phyloP scores from a whole-genome alignment of 1,140 invertebrate genomes.

The Palaemon carinicauda region DNA sequence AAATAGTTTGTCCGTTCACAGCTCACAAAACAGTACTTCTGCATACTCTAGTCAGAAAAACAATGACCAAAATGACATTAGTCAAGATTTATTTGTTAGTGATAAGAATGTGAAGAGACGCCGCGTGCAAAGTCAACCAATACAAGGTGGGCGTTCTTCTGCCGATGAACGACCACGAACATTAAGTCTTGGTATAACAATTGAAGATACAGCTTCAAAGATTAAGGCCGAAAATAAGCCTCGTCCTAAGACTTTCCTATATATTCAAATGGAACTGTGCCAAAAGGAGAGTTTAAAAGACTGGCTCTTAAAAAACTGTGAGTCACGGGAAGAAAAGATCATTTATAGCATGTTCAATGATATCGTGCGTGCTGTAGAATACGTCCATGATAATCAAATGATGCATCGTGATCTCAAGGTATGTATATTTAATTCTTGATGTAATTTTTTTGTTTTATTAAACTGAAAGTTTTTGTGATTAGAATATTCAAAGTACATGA shows the following conservation, averaged over 20 bases:
- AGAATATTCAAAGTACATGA: no score
- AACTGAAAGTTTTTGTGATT: no score
- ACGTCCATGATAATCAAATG: conserved; percentile 88
- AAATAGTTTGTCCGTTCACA: background rate
- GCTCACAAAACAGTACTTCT: background rate
- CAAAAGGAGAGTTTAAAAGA: conserved; percentile 86
- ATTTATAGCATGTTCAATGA: conserved; percentile 86
- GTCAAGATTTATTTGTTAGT: no score
- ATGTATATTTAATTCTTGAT: conserved; percentile 31
- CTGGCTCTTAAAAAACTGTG: conserved; percentile 75
- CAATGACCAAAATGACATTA: background rate
- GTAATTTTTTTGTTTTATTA: background rate
- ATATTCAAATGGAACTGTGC: conserved; percentile 98
- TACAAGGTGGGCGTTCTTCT: background rate
- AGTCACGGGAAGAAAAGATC: conserved; percentile 66
- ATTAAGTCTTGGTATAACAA: background rate
- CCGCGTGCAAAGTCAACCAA: background rate
- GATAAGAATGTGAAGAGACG: background rate
- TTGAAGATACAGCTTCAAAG: background rate
- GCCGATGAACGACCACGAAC: conserved; percentile 10
- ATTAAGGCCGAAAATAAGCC: background rate
- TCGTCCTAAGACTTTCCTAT: conserved; percentile 73
- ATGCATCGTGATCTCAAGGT: conserved; percentile 96
- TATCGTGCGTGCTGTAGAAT: conserved; percentile 92
- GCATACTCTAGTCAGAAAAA: background rate